Conservation (phyloP, 2,113 vertebrate species). For the Oreochromis niloticus region DNA sequence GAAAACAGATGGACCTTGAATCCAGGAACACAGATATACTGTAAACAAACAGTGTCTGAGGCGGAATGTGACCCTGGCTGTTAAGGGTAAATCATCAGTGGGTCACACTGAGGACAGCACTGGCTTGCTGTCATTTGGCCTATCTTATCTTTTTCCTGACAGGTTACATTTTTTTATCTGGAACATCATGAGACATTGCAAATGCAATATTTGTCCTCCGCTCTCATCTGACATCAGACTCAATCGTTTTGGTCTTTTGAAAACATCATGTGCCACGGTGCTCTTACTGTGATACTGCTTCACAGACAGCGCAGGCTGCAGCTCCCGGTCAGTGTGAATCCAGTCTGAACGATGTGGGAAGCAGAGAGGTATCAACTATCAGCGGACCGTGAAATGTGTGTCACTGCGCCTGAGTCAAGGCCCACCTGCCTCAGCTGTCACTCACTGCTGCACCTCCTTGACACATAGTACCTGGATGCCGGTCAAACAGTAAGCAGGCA, state of each 20-base stretch:
- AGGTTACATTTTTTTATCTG: background rate
- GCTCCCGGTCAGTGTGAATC: background rate
- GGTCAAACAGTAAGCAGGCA: background rate
- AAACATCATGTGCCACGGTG: background rate
- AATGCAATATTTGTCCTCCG: background rate
- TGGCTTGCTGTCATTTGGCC: background rate
- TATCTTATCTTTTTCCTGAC: background rate
- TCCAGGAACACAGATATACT: background rate
- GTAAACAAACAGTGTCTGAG: background rate
- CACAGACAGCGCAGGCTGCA: background rate
- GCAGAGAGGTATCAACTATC: slow-evolving; percentile 36
- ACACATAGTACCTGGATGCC: background rate
- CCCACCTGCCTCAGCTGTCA: slow-evolving; percentile 55
- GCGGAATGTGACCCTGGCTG: background rate
- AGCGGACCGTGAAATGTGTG: background rate
- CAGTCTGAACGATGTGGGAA: background rate
- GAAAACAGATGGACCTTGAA: background rate
- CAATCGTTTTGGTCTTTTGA: background rate
- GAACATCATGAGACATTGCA: background rate
- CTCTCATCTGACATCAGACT: background rate
- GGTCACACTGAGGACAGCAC: background rate
- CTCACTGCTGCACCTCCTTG: slow-evolving; percentile 7
- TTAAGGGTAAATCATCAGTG: background rate
- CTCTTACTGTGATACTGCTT: background rate
- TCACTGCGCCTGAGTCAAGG: background rate